Evolutionary conservation across 2,797 vertebrate genomes (phyloP).

Genomic region (Coranthus polyacanthus): DNA sequence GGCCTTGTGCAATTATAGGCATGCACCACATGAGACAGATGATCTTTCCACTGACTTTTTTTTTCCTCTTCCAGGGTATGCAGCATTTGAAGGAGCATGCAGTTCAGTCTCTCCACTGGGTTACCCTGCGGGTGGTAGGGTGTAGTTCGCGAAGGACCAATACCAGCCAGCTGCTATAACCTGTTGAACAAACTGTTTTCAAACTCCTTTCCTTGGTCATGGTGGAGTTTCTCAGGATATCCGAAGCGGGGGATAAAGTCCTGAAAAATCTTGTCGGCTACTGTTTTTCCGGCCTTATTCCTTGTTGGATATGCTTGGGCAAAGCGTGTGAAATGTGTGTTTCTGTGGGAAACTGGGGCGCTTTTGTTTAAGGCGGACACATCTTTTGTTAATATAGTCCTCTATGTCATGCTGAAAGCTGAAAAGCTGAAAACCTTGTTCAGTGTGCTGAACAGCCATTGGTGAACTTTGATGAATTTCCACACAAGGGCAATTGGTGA

Average conservation of each 20-base stretch:
- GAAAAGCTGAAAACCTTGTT: too few species aligned
- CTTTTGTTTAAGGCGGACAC: too few species aligned
- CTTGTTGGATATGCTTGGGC: too few species aligned
- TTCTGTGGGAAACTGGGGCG: too few species aligned
- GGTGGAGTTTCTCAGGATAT: not conserved
- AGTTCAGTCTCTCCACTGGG: slow-evolving; percentile 1
- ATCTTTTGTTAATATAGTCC: too few species aligned
- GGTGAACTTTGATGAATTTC: too few species aligned
- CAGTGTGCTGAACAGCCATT: too few species aligned
- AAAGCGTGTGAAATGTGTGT: too few species aligned
- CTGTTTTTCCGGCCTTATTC: not conserved
- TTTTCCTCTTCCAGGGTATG: not conserved
- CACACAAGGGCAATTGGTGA: too few species aligned
- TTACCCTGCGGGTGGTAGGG: not conserved
- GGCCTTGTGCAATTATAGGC: too few species aligned
- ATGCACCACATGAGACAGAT: too few species aligned
- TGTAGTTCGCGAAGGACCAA: not conserved
- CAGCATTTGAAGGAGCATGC: slow-evolving; percentile 7
- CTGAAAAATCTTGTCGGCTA: not conserved
- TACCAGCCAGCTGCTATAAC: not conserved
- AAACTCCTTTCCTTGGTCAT: not conserved
- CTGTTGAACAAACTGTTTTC: slow-evolving; percentile 6
- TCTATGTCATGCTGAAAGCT: too few species aligned
- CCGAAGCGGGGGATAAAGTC: not conserved
- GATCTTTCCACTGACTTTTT: slow-evolving; percentile 16